Evolutionary conservation across 1,140 invertebrate species (phyloP).

Genomic region (Formica selysi): DNA sequence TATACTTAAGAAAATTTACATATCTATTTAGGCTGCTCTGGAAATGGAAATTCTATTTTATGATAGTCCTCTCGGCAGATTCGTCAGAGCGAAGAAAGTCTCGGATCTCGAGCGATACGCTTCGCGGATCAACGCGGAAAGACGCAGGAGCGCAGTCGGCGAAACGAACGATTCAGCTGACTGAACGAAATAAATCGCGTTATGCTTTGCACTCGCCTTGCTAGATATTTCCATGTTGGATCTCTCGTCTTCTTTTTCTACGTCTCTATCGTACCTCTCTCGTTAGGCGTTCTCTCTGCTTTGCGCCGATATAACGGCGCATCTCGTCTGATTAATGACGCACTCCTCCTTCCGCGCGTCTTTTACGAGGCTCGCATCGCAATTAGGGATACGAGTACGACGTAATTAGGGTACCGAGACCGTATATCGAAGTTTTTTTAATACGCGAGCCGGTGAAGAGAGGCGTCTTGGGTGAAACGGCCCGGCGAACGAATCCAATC

Average conservation of each 20-base stretch:
- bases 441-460: conserved; percentile 39
- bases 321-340: conserved; percentile 22
- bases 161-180: conserved; percentile 71
- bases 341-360: not conserved
- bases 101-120: conserved; percentile 69
- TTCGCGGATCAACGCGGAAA: conserved; percentile 74
- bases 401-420: conserved; percentile 21
- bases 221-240: not conserved
- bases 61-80: conserved; percentile 55
- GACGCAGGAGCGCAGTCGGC: conserved; percentile 49
- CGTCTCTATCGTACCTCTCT: not conserved
- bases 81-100: conserved; percentile 70
- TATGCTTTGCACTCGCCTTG: conserved; percentile 7
- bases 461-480: conserved; percentile 66
- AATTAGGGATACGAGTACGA: conserved; percentile 15
- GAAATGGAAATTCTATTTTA: conserved; percentile 51
- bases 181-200: conserved; percentile 66
- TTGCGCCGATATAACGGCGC: not conserved
- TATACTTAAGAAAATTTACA: not conserved
- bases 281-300: not conserved
- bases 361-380: not conserved
- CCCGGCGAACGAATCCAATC: conserved; percentile 68
- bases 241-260: not conserved
- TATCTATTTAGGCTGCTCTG: conserved; percentile 24
- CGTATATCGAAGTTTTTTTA: conserved; percentile 42